A percentile compares a stretch with the other conserved stretches of the same genome.
These are phyloP conservation scores for Volucella inflata DNA, from an alignment of 2,888 invertebrate species.

Conservation along the genomic window DNA sequence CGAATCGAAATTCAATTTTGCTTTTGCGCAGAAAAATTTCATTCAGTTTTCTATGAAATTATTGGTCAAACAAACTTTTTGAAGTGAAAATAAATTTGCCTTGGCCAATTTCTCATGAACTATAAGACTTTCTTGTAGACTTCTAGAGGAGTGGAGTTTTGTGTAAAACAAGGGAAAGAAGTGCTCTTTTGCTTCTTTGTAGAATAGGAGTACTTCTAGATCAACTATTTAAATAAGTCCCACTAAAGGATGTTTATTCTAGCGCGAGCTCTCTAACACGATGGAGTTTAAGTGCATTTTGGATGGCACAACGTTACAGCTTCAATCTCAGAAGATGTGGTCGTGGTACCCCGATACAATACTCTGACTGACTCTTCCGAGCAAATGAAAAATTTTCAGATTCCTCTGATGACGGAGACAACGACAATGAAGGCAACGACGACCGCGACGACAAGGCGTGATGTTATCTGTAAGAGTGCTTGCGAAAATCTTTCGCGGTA, in stretches of 20 bases:
- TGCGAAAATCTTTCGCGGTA: constrained; percentile 67
- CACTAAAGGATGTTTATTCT: constrained; percentile 72
- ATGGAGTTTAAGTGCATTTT: constrained; percentile 61
- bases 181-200: constrained; percentile 19
- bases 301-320: constrained; percentile 32
- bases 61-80: constrained; percentile 58
- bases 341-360: not conserved
- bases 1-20: constrained; percentile 30
- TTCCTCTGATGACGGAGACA: constrained; percentile 17
- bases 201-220: constrained; percentile 16
- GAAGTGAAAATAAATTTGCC: constrained; percentile 64
- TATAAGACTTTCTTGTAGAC: constrained; percentile 17
- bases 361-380: constrained; percentile 12
- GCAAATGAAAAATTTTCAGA: constrained; percentile 52
- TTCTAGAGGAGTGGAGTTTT: constrained; percentile 44
- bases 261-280: constrained; percentile 43
- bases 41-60: constrained; percentile 19
- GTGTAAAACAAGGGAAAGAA: constrained; percentile 41
- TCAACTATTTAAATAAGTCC: constrained; percentile 73
- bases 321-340: constrained; percentile 28
- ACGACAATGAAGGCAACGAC: too few relatives aligned
- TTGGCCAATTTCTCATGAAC: constrained; percentile 53
- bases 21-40: constrained; percentile 6
- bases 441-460: constrained; percentile 32
- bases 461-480: constrained; percentile 55